phyloP scores from a whole-genome alignment of 2,113 vertebrate species.

The Copsychus sechellarum region DNA sequence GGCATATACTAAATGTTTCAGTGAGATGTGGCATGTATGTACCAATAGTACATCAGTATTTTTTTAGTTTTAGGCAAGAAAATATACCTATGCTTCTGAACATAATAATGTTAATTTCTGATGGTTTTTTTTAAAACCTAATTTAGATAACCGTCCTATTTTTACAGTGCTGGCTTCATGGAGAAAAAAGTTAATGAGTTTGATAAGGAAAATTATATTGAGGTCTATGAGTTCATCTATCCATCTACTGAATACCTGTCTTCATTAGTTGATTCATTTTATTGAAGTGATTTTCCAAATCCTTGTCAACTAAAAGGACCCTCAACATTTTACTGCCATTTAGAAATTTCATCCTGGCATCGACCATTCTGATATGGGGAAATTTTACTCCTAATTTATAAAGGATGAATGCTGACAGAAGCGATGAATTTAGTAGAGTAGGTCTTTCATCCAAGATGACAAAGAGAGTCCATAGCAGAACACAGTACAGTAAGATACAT shows the following conservation, averaged over 20 bases:
- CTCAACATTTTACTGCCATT: not conserved
- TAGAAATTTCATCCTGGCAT: not conserved
- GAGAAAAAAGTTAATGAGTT: not conserved
- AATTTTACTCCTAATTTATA: not conserved
- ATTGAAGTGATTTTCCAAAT: not conserved
- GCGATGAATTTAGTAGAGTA: not conserved
- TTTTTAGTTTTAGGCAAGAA: not conserved
- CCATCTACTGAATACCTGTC: not conserved
- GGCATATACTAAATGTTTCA: not conserved
- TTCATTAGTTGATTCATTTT: not conserved
- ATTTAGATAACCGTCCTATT: not conserved
- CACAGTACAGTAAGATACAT: not conserved
- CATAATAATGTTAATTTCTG: not conserved
- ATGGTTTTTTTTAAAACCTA: not conserved
- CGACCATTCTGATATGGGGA: not conserved
- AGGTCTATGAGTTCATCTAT: not conserved
- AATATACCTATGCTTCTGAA: not conserved
- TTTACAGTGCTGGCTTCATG: not conserved
- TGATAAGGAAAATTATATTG: not conserved
- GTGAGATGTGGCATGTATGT: not conserved
- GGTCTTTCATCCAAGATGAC: not conserved
- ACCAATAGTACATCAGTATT: not conserved
- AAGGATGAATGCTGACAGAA: not conserved
- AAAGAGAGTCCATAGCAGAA: not conserved
- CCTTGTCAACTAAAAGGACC: not conserved